Evolutionary conservation across 2,113 vertebrate genomes (phyloP), one percentile per base, ranked within the genome.

Genomic region (Salvator merianae): DNA sequence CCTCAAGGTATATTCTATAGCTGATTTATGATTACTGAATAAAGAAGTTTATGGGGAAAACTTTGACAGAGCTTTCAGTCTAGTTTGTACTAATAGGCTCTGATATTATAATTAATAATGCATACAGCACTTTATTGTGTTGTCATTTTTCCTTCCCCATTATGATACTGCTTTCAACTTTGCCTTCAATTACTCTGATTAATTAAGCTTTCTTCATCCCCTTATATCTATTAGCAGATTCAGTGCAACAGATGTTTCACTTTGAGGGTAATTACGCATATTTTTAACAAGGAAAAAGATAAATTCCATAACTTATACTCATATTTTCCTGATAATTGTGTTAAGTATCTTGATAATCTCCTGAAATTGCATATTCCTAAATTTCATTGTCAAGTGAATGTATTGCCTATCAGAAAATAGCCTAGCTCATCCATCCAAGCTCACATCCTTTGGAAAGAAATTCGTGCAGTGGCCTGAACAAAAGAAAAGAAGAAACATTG

Each of bases 41-140:
- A 84, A 55, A 86, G n/a, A 14, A 65, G 55, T 22, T 86, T 86
- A 86, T 84, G 79, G 88, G 90, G 88, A 90, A 55, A 86, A 84
- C 75, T 88, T 90, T 87, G 90, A 93, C 89, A 79, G 75, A 84
- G 66, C 28, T 92, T 91, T 94, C 84, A 88, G 82, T 92, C 79
- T 36, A 88, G 70, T 90, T 92, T 84, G 28, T 92, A 88, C 66
- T 91, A 90, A 88, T 84, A 89, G 86, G 89, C 90, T 92, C 55
- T 92, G 73, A 70, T 92, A 84, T 92, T 94, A 83, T 74, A 93
- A 90, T 94, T 92, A 94, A 92, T 93, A 92, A 92, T 90, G 63
- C 28, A 87, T 93, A 40, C 59, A 89, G 2, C 78, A 86, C 85
- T 94, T 91, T 87, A 81, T 5, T 71, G 63, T 83, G 81, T 77